A percentile compares a stretch with the other conserved stretches of the same genome.
These are phyloP conservation scores for Stegodyphus dumicola DNA, from an alignment of 1,140 invertebrate genomes.

Conservation along the genomic window DNA sequence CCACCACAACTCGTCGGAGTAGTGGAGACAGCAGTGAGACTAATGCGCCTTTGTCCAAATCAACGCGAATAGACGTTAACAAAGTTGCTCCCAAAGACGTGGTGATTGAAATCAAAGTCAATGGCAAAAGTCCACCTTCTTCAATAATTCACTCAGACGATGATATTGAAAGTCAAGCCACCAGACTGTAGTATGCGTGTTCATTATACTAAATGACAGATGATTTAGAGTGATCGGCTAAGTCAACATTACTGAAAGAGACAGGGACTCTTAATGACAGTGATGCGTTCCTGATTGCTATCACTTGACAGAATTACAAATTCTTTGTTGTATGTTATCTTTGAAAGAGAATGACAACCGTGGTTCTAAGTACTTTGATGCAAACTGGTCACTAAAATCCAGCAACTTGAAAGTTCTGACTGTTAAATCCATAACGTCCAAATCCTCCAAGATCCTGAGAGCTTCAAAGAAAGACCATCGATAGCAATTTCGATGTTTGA, in stretches of 20 bases:
- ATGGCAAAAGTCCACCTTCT: neutral
- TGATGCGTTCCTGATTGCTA: no score
- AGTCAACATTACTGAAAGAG: constrained; percentile 4
- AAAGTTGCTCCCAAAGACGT: constrained; percentile 18
- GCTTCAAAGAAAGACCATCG: no score
- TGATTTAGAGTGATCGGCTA: neutral
- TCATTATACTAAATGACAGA: no score
- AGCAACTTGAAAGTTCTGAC: neutral
- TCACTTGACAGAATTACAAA: no score
- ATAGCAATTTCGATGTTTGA: no score
- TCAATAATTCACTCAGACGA: neutral
- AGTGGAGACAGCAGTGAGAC: neutral
- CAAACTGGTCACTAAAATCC: neutral
- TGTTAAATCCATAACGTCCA: no score
- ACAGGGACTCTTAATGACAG: no score
- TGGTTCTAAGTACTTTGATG: neutral
- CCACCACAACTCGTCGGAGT: neutral
- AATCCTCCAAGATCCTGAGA: no score
- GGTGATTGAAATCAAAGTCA: constrained; percentile 39
- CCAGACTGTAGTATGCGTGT: constrained; percentile 14
- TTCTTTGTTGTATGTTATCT: no score
- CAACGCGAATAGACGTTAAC: constrained; percentile 20
- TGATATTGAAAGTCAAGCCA: constrained; percentile 22
- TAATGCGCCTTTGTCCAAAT: neutral
- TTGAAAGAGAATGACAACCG: no score